Evolutionary conservation across 2,113 vertebrate species (phyloP).

Genomic region (Pelecanus crispus): DNA sequence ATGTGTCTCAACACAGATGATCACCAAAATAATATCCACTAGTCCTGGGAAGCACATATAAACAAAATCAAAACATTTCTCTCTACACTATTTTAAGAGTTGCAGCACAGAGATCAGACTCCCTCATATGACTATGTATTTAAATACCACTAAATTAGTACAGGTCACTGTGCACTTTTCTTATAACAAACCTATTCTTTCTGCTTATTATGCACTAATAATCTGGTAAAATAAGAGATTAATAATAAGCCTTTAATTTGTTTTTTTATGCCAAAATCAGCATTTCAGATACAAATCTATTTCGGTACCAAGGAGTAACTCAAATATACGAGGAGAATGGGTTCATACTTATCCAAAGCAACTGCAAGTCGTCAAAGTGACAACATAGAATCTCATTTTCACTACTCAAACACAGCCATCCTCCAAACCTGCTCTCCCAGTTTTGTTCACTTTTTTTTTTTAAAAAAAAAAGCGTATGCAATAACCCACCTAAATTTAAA

Average conservation of each 20-base stretch:
- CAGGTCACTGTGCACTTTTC: neutral
- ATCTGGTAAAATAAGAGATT: neutral
- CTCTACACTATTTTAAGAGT: neutral
- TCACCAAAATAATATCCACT: neutral
- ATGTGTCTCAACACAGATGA: neutral
- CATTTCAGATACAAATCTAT: neutral
- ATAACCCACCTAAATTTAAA: neutral
- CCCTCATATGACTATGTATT: neutral
- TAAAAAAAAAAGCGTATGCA: no score
- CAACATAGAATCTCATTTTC: neutral
- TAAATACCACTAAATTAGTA: neutral
- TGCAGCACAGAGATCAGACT: rapidly evolving
- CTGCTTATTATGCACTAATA: neutral
- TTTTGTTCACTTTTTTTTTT: no score
- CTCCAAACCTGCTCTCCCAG: neutral
- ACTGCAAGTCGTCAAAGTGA: neutral
- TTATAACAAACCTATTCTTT: neutral
- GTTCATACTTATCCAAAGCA: neutral
- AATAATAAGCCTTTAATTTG: neutral
- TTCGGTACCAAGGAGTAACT: neutral
- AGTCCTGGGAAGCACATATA: neutral
- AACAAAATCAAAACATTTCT: neutral
- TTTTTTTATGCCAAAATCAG: neutral
- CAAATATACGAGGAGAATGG: rapidly evolving
- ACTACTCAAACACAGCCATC: neutral